Evolutionary conservation across 1,140 invertebrate species (phyloP).

Genomic region (Samia ricini): DNA sequence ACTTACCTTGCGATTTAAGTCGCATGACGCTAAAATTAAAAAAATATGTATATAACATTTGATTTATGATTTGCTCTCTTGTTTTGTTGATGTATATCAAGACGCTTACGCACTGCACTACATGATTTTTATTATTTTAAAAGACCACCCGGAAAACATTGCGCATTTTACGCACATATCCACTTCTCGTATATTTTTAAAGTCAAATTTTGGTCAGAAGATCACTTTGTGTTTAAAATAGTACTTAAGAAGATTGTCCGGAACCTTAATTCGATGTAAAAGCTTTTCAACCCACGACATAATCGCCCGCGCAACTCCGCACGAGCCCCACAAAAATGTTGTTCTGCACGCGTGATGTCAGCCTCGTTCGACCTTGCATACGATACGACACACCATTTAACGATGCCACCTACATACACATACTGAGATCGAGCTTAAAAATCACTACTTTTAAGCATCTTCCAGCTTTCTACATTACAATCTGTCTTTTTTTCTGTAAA

Average conservation of each 20-base stretch:
- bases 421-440: neutral
- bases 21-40: too few species aligned
- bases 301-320: slow-evolving; percentile 3
- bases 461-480: neutral
- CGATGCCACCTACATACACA: slow-evolving; percentile 5
- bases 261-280: neutral
- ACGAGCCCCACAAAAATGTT: slow-evolving; percentile 1
- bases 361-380: slow-evolving; percentile 2
- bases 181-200: neutral
- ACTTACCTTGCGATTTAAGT: too few species aligned
- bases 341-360: slow-evolving; percentile 9
- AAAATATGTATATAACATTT: neutral
- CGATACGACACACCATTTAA: slow-evolving; percentile 5
- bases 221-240: neutral
- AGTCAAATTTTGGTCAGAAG: neutral
- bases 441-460: neutral
- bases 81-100: neutral
- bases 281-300: slow-evolving; percentile 3
- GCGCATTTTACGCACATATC: neutral
- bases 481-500: neutral
- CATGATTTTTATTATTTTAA: neutral
- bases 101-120: neutral
- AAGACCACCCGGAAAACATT: slow-evolving; percentile 7
- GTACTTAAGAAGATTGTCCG: neutral
- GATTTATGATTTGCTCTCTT: neutral